Percentiles rank a stretch among this genome's conserved stretches.
These are phyloP conservation scores for Melanotaenia trifasciata DNA, from an alignment of 2,797 vertebrate genomes.

Conservation along the genomic window DNA sequence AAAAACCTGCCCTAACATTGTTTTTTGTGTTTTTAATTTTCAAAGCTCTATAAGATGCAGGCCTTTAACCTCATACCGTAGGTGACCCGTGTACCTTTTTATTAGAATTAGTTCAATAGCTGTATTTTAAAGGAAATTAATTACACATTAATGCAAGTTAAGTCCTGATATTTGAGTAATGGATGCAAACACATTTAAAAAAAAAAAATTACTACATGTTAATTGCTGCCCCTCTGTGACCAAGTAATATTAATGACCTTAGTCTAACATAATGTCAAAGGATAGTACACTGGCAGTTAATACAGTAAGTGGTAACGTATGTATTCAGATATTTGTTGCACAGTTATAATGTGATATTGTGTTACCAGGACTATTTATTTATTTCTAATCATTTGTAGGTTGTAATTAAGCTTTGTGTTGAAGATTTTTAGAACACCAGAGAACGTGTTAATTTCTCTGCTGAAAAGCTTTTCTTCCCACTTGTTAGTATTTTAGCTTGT, in stretches of 20 bases:
- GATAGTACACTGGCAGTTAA: not conserved
- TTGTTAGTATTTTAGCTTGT: constrained; percentile 4
- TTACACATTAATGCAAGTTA: not conserved
- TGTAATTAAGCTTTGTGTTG: not conserved
- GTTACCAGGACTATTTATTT: not conserved
- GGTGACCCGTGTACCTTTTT: not conserved
- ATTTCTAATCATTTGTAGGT: not conserved
- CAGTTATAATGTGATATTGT: not conserved
- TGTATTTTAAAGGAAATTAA: not conserved
- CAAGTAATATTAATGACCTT: not conserved
- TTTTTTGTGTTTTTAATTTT: not conserved
- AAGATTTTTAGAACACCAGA: not conserved
- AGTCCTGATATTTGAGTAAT: not conserved
- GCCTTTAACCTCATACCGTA: not conserved
- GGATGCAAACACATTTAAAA: not conserved
- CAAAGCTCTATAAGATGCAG: not conserved
- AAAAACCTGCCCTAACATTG: not conserved
- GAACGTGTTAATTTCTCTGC: not conserved
- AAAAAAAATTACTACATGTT: no score
- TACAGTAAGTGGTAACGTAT: not conserved
- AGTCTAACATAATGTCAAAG: not conserved
- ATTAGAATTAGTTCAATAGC: not conserved
- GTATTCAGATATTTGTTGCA: not conserved
- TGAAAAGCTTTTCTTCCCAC: not conserved
- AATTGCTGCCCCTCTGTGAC: no score